These are phyloP conservation scores for Sminthurinus signatus DNA, from an alignment of 1,140 invertebrate species.

Conservation along the genomic window DNA sequence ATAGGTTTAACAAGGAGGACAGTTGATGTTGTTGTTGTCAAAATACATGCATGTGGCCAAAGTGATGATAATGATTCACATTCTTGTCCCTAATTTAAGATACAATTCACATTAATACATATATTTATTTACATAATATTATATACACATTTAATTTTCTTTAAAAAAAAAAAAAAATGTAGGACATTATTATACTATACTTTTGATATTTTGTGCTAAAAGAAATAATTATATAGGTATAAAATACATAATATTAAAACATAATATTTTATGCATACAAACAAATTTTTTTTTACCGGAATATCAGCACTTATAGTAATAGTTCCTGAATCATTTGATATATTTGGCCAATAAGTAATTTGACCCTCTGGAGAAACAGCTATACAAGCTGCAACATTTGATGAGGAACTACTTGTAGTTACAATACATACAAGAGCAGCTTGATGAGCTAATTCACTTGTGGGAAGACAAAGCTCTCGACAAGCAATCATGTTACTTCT, in stretches of 20 bases:
- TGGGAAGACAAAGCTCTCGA: constrained; percentile 76
- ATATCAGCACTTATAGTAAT: constrained; percentile 76
- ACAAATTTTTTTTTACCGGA: constrained; percentile 52
- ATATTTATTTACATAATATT: too few species aligned
- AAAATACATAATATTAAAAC: too few species aligned
- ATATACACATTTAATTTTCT: too few species aligned
- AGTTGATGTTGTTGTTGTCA: constrained; percentile 86
- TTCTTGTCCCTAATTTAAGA: constrained; percentile 59
- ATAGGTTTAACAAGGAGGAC: constrained; percentile 66
- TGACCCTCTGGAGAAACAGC: constrained; percentile 90
- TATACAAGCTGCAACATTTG: constrained; percentile 70
- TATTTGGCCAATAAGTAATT: constrained; percentile 81
- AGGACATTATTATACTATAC: too few species aligned
- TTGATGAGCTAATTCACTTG: constrained; percentile 84
- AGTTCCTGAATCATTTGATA: constrained; percentile 79
- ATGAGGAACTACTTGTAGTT: constrained; percentile 53
- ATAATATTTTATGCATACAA: too few species aligned
- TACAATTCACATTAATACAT: too few species aligned
- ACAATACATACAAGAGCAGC: constrained; percentile 81
- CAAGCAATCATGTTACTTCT: constrained; percentile 48
- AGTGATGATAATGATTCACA: constrained; percentile 68
- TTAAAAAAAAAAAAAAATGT: too few species aligned
- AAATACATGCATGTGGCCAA: constrained; percentile 66
- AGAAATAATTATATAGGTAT: too few species aligned
- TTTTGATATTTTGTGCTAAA: too few species aligned